Base-by-base conservation (phyloP, 1,140 invertebrate species). In the Chymomyza costata region DNA sequence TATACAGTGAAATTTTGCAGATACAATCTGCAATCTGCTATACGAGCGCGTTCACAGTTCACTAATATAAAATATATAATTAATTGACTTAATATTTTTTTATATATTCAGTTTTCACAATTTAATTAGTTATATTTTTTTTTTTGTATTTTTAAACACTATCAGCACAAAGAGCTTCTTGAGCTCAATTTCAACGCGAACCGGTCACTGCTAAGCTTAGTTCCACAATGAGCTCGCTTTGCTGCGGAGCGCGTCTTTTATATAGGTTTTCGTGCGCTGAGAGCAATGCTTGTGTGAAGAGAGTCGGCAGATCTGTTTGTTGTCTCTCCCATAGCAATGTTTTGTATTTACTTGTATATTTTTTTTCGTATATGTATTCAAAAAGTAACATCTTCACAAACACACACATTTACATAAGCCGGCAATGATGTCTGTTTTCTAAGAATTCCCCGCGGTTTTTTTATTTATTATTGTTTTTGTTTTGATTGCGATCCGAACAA, bases 221-320 rank as follows among this genome's bases (percentile, higher is more conserved):
- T 56, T 43, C 14, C 47, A 53, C 57, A 78, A 63, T 76, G 71
- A 78, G 62, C 43, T 55, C n/a, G 53, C 19, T 31, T 45, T 37
- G 16, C 19, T 21, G 21, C 3, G 28, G 35, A 45, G 28, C 44
- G 30, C 21, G 45, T 34, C n/a, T n/a, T 39, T 78, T 71, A 78
- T 61, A 21, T 78, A 78, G 17, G 13, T 18, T 63, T 35, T 39
- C 11, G 19, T 28, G 30, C 21, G 37, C 2, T 5, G 10, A 28
- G 25, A 10, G 5, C 10, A 6, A 6, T 28, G 5, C 10, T 28
- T 28, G 5, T 10, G 25, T 28, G 5, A 28, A 28, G 10, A n/a
- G n/a, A n/a, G n/a, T n/a, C n/a, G n/a, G n/a, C n/a, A n/a, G n/a
- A n/a, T n/a, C n/a, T n/a, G n/a, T n/a, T n/a, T n/a, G n/a, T n/a